These are phyloP conservation scores for Monopterus albus DNA, from an alignment of 2,113 vertebrate genomes.

Conservation along the genomic window DNA sequence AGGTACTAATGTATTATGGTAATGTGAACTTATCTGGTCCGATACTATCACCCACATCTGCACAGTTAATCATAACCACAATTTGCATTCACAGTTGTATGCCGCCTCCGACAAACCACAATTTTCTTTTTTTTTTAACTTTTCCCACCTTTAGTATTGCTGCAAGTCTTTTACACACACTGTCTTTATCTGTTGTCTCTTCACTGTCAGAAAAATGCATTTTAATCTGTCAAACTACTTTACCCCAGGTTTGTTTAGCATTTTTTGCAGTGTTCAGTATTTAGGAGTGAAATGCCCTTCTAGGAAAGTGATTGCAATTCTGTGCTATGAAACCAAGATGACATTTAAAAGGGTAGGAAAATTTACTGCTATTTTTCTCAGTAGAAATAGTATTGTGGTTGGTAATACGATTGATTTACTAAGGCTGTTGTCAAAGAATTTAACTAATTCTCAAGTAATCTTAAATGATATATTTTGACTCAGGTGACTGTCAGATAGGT, in stretches of 20 bases:
- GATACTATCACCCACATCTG: not conserved
- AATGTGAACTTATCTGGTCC: conserved; percentile 20
- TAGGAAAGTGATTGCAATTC: not conserved
- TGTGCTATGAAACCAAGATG: not conserved
- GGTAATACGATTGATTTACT: no score
- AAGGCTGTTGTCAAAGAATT: no score
- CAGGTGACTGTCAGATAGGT: not conserved
- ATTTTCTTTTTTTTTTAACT: not conserved
- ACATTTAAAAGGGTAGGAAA: not conserved
- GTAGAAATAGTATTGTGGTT: no score
- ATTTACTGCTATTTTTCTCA: not conserved
- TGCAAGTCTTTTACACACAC: no score
- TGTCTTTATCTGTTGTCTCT: not conserved
- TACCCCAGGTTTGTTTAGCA: no score
- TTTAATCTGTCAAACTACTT: no score
- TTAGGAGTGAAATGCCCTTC: not conserved
- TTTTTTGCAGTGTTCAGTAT: not conserved
- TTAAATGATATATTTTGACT: not conserved
- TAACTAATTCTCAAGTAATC: not conserved
- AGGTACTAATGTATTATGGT: not conserved
- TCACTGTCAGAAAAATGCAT: not conserved
- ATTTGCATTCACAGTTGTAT: no score
- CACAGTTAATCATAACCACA: no score
- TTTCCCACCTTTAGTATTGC: not conserved
- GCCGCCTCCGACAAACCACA: no score